A percentile compares a stretch with the other conserved stretches of the same genome.
phyloP scores from a whole-genome alignment of 2,113 vertebrate genomes.

The Lepisosteus oculatus region DNA sequence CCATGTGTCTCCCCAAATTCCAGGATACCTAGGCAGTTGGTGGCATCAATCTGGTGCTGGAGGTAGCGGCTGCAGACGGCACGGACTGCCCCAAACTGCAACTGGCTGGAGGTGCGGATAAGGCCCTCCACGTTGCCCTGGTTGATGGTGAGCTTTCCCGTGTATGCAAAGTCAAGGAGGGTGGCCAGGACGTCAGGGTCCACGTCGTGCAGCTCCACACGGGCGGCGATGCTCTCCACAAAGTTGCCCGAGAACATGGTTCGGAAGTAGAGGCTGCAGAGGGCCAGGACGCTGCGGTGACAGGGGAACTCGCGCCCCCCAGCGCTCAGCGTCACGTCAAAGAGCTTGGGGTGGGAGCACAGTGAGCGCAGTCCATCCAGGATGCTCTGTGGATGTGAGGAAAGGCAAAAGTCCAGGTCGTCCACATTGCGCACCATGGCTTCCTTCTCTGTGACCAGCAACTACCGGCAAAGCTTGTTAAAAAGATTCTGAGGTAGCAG shows the following conservation, averaged over 20 bases:
- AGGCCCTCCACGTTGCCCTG: conserved; percentile 86
- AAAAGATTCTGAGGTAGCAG: too few species aligned
- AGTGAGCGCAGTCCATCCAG: conserved; percentile 82
- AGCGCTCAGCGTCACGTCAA: conserved; percentile 79
- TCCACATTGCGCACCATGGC: conserved; percentile 90
- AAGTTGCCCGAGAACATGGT: conserved; percentile 93
- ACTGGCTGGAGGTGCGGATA: conserved; percentile 77
- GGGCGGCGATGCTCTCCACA: conserved; percentile 82
- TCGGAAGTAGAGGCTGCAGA: conserved; percentile 90
- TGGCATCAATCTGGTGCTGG: conserved; percentile 88
- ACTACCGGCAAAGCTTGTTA: too few species aligned
- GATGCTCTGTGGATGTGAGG: conserved; percentile 83
- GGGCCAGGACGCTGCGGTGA: conserved; percentile 84
- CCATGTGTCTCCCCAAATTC: conserved; percentile 91
- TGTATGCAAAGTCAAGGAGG: conserved; percentile 90
- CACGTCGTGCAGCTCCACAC: conserved; percentile 83
- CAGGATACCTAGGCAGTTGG: conserved; percentile 92
- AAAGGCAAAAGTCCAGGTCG: conserved; percentile 86
- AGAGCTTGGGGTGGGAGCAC: conserved; percentile 79
- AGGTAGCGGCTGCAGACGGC: conserved; percentile 90
- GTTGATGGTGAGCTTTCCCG: conserved; percentile 88
- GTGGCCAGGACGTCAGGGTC: conserved; percentile 66
- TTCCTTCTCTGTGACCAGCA: neutral
- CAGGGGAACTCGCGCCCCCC: conserved; percentile 84
- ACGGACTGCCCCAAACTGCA: conserved; percentile 84